phyloP scores from a whole-genome alignment of 2,888 invertebrate species.

The Parascotia fuliginaria region DNA sequence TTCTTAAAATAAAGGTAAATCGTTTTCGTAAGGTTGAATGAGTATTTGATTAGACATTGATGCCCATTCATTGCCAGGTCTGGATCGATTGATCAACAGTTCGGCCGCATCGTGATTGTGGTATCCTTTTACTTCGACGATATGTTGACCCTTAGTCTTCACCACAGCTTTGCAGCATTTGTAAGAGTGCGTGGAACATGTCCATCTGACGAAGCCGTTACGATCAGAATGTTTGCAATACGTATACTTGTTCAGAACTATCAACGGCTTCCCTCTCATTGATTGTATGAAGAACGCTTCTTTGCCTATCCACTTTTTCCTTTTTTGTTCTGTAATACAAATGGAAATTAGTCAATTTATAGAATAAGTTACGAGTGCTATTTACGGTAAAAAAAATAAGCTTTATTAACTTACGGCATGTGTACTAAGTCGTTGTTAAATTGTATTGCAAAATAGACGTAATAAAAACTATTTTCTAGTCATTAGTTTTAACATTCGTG shows the following conservation, averaged over 20 bases:
- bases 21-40: slow-evolving; percentile 1
- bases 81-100: slow-evolving; percentile 62
- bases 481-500: too few species aligned
- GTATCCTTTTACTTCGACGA: slow-evolving; percentile 68
- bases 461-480: too few species aligned
- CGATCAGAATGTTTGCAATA: slow-evolving; percentile 72
- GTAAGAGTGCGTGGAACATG: slow-evolving; percentile 78
- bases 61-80: slow-evolving; percentile 18
- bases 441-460: too few species aligned
- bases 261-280: slow-evolving; percentile 68
- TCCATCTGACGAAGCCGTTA: slow-evolving; percentile 71
- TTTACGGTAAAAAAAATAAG: background rate
- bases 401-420: background rate
- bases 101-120: slow-evolving; percentile 77
- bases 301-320: slow-evolving; percentile 26
- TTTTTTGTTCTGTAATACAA: background rate
- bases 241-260: slow-evolving; percentile 72
- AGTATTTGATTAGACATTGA: slow-evolving; percentile 5
- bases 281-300: slow-evolving; percentile 74
- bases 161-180: slow-evolving; percentile 78
- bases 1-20: background rate
- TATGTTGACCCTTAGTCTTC: slow-evolving; percentile 66
- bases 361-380: background rate
- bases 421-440: too few species aligned
- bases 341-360: background rate